Evolutionary conservation across 2,113 vertebrate genomes (phyloP).

Genomic region (Barnardius zonarius): DNA sequence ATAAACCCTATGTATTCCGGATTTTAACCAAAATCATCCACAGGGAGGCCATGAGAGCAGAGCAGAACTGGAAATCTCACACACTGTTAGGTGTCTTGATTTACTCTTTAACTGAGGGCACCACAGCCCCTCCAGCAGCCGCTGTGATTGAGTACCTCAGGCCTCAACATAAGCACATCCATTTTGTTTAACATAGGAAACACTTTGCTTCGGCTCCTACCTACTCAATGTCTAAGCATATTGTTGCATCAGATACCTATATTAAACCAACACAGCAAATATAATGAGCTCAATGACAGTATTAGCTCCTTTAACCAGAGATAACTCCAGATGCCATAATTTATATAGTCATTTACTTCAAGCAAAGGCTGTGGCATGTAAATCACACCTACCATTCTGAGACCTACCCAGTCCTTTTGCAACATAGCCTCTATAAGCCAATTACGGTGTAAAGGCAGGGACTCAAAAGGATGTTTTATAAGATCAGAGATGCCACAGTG

Average conservation of each 20-base stretch:
- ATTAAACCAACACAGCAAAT: background rate
- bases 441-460: background rate
- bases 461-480: background rate
- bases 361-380: background rate
- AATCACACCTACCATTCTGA: background rate
- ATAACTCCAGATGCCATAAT: background rate
- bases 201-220: background rate
- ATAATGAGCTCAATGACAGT: background rate
- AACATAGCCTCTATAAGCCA: background rate
- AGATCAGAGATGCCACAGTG: background rate
- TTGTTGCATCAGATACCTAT: background rate
- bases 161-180: background rate
- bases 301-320: background rate
- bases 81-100: background rate
- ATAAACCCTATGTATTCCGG: background rate
- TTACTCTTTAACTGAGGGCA: background rate
- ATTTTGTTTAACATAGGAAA: background rate
- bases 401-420: background rate
- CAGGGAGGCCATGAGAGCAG: background rate
- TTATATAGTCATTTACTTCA: background rate
- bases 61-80: background rate
- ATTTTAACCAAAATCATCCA: background rate
- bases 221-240: background rate
- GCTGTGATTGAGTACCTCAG: background rate
- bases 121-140: background rate